phyloP scores from a whole-genome alignment of 2,888 invertebrate species.

The Standfussiana lucernea region DNA sequence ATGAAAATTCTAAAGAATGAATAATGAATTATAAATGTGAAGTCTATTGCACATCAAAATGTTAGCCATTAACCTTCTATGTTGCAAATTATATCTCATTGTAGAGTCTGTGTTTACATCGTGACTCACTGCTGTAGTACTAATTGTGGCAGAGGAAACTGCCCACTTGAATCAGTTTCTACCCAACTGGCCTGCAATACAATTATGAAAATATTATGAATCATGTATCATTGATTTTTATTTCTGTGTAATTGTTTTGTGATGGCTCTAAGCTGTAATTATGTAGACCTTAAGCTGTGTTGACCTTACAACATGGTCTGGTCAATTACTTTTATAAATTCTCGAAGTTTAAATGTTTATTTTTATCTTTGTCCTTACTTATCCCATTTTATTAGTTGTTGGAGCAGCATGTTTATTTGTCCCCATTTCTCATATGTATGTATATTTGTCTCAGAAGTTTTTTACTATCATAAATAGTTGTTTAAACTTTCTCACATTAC shows the following conservation, averaged over 20 bases:
- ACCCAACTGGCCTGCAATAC: neutral
- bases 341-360: too few species aligned
- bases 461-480: neutral
- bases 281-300: neutral
- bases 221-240: conserved; percentile 10
- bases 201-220: conserved; percentile 21
- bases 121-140: conserved; percentile 30
- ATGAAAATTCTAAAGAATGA: conserved; percentile 1
- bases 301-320: neutral
- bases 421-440: neutral
- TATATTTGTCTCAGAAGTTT: neutral
- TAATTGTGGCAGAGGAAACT: conserved; percentile 1
- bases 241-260: conserved; percentile 9
- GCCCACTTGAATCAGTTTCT: neutral
- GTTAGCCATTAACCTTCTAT: conserved; percentile 17
- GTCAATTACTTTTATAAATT: neutral
- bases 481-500: neutral
- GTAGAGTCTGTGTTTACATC: neutral
- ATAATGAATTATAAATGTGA: neutral
- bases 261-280: neutral
- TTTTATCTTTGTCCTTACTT: neutral
- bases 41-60: neutral
- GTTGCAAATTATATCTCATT: conserved; percentile 17
- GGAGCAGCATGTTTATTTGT: neutral
- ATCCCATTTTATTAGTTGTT: neutral